A percentile compares a stretch with the other conserved stretches of the same genome.
Conservation (phyloP, 35 echinoderm and acorn worm genomes). For the Apostichopus japonicus region DNA sequence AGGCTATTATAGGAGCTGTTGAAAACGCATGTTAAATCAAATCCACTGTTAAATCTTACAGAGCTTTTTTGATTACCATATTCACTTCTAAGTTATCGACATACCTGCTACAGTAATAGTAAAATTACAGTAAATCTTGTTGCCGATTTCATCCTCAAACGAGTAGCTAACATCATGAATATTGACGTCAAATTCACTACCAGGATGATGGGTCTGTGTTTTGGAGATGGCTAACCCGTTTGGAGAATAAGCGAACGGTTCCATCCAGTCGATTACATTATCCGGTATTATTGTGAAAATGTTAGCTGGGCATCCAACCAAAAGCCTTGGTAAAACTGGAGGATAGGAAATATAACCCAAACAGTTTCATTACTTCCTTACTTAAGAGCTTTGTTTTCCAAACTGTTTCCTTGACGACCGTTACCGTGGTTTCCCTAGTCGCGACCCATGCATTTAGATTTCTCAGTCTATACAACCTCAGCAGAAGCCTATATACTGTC, state of each 20-base stretch:
- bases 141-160: neutral
- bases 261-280: neutral
- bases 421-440: no score
- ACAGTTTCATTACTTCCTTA: no score
- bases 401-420: no score
- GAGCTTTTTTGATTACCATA: no score
- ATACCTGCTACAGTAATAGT: neutral
- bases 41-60: no score
- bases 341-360: no score
- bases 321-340: neutral
- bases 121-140: slow-evolving; percentile 9
- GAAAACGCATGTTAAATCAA: no score
- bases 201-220: neutral
- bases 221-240: neutral
- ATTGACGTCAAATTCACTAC: neutral
- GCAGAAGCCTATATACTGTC: no score
- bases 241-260: neutral
- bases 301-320: neutral
- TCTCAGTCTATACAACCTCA: no score
- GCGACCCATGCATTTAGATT: no score
- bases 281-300: neutral
- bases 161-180: neutral
- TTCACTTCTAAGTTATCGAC: neutral
- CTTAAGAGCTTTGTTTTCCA: no score
- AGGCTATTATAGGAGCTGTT: no score